Percentiles rank a stretch among this genome's conserved stretches.
Conservation (phyloP, 35 echinoderm and acorn worm species). For the Heliocidaris tuberculata region DNA sequence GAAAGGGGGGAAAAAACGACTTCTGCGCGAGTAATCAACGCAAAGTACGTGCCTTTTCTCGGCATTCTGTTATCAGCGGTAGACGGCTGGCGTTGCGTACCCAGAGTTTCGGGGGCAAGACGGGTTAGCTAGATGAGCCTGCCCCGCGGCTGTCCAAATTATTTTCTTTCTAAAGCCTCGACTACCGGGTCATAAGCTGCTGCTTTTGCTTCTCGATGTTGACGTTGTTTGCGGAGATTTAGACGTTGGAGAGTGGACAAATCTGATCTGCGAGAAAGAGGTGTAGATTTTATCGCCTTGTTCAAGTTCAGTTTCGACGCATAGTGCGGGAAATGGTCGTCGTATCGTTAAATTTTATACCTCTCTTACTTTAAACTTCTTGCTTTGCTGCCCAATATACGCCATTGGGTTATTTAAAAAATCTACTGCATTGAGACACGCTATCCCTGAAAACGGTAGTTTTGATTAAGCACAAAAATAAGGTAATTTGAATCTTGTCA, state of each 20-base stretch:
- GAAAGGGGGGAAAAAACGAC: not conserved
- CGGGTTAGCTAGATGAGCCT: slow-evolving; percentile 38
- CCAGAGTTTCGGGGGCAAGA: slow-evolving; percentile 35
- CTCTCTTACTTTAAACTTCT: not conserved
- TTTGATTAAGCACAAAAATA: not conserved
- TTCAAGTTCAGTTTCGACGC: not conserved
- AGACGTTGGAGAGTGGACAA: slow-evolving; percentile 29
- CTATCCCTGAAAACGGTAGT: not conserved
- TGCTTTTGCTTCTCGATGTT: slow-evolving; percentile 9
- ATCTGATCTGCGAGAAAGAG: slow-evolving; percentile 26
- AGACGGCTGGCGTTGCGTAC: slow-evolving; percentile 21
- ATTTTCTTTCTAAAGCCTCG: slow-evolving; percentile 42
- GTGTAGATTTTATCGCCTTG: not conserved
- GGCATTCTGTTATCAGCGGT: slow-evolving; percentile 19
- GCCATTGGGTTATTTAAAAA: not conserved
- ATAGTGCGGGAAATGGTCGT: not conserved
- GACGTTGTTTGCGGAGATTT: slow-evolving; percentile 27
- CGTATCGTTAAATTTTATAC: not conserved
- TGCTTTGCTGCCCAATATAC: not conserved
- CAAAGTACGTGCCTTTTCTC: slow-evolving; percentile 5
- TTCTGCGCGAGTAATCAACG: not conserved
- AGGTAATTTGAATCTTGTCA: too few species aligned
- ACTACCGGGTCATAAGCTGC: slow-evolving; percentile 37
- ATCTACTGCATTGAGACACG: not conserved
- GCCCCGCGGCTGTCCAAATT: slow-evolving; percentile 27